Evolutionary conservation across 2,797 vertebrate genomes (phyloP), one percentile per base, ranked within the genome.

Genomic region (Phataginus tetradactyla): DNA sequence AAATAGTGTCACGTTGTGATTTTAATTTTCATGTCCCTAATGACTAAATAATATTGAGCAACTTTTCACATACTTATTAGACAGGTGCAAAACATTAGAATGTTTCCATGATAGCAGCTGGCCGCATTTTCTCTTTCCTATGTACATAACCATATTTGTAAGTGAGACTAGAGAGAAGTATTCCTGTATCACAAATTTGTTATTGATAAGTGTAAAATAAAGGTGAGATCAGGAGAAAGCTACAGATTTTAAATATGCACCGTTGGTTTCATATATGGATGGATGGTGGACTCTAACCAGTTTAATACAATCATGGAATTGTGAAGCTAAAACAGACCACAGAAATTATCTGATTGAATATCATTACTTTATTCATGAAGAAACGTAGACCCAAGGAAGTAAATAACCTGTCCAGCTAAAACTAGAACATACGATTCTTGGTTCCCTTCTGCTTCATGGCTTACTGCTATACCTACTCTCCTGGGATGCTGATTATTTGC

Each of bases 131-230:
- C 61, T 93, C 69, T 93, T 88, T 83, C 64, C 68, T 87, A 49
- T 66, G 45, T 86, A 66, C 69, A 55, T 86, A 63, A 71, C 63
- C 37, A 55, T 93, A 55, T 69, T 37, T 91, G 49, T 86, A 81
- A 96, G 39, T 96, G 64, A 96, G 53, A 87, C 92, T 95, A 92
- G 55, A 29, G 90, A 87, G 59, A 94, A 72, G 7, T 86, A 74
- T 78, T 74, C 29, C 25, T 96, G 9, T 59, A 4, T 77, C 25
- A 91, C 64, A 88, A 93, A 84, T 79, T 69, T 94, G 66, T 91
- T 71, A 86, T 29, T 69, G 18, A 59, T 83, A 55, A 2, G 1
- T 87, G 1, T 89, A 68, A 77, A 89, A 68, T 93, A 87, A 89
- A 86, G 69, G 37, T 86, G 72, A 80, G 57, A 69, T 74, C 11